Base-by-base conservation (phyloP, 2,888 invertebrate species). In the Nomada ferruginata region DNA sequence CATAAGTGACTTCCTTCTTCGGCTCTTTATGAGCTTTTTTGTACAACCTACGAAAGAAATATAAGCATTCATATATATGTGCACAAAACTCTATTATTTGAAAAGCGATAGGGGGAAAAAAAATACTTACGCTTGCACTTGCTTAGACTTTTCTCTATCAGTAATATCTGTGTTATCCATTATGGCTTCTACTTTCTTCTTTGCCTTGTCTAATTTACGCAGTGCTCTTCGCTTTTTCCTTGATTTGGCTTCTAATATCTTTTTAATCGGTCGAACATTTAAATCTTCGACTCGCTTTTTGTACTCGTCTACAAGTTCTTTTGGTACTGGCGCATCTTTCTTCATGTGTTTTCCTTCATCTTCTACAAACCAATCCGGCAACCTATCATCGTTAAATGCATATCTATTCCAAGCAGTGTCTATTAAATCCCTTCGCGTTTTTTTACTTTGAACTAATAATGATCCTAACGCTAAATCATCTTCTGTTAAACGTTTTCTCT, bases 231-330 rank as follows among this genome's bases (percentile, higher is more conserved):
- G 97, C 96, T 99, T 98, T 95, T 99, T 99, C 75, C 99, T 96
- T 0, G 98, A 98, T 94, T 98, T 99, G 0, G 99, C 99, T 94
- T 99, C 99, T 87, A 98, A 96, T 0, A 99, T 97, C 94, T 99
- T 99, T 94, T 99, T 99, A 83, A 99, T 98, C 18, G 99, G 98
- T 82, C 98, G 95, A 0, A 97, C 97, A 94, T 99, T 98, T 55
- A 99, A 96, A 87, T 98, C 99, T 92, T 96, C 95, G 18, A 97
- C 94, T 89, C 96, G 95, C 85, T 97, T 97, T 88, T 97, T 96
- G 93, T 99, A 99, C 91, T 98, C 97, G 57, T 97, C 96, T 0
- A 97, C 96, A 73, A 97, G 95, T 94, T 97, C 97, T 96, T 97
- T 97, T 7, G 98, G 97, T 50, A 99, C 97, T 3, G 98, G 97